Evolutionary conservation across 1,140 invertebrate species (phyloP), one percentile per base, ranked within the genome.

Genomic region (Leptinotarsa lineolata): DNA sequence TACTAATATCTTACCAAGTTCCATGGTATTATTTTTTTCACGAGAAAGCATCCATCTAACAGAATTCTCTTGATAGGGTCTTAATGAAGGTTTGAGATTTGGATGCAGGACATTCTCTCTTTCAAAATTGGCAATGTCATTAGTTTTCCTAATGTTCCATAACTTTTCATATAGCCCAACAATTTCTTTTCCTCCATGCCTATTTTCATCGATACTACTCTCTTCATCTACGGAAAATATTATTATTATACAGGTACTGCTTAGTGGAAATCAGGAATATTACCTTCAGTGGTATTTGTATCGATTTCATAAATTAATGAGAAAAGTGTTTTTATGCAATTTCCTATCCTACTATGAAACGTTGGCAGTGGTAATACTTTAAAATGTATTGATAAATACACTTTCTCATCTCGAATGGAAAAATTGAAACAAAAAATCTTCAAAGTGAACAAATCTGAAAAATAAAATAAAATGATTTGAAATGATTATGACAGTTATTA

Each of bases 21-120:
- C 48, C n/a, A 16, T 54, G 4, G 15, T 54, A 54, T 54, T 54
- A 18, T 54, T 54, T 39, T 18, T 72, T 84, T 92, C 91, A 72
- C 86, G 83, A 16, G 81, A 70, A 2, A 93, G 75, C 91, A 94
- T 92, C 92, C 92, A 94, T 45, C 79, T 78, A 0, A 94, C 90
- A 63, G 91, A 91, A 48, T 86, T 77, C 76, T 85, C 81, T 82
- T 94, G 92, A 82, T 94, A 94, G 6, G 86, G 85, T 70, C 92
- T 83, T n/a, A 94, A 81, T 60, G 76, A 80, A 20, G 87, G 85
- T 72, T 77, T 80, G 44, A 84, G 78, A 59, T 70, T 54, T 11
- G 65, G 46, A 76, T 81, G 74, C 60, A 81, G 76, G 16, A 80
- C 71, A 72, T 78, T 71, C 54, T 71, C 64, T 5, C 54, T 24